Conservation (phyloP, 2,888 invertebrate species). For the Hypena proboscidalis region DNA sequence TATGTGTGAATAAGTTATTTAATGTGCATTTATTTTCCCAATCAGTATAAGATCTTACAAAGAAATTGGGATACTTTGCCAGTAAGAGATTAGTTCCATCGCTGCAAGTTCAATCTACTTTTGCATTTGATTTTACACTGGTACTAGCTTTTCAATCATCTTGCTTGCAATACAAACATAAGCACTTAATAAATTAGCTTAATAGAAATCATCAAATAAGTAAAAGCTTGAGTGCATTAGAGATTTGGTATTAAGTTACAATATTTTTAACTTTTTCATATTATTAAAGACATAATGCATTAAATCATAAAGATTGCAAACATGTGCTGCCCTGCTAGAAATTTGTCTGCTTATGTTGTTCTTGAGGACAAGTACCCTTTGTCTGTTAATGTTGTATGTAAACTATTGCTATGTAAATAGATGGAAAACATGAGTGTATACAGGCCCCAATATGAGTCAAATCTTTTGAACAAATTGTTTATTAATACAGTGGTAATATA, state of each 20-base stretch:
- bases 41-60: slow-evolving; percentile 35
- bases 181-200: slow-evolving; percentile 54
- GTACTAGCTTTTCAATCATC: slow-evolving; percentile 60
- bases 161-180: slow-evolving; percentile 68
- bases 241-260: slow-evolving; percentile 45
- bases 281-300: slow-evolving; percentile 17
- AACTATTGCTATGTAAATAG: slow-evolving; percentile 53
- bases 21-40: slow-evolving; percentile 41
- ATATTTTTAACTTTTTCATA: slow-evolving; percentile 24
- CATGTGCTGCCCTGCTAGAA: slow-evolving; percentile 8
- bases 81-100: slow-evolving; percentile 35
- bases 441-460: slow-evolving; percentile 37
- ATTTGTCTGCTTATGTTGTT: slow-evolving; percentile 14
- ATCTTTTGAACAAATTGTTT: slow-evolving; percentile 47
- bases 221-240: slow-evolving; percentile 44
- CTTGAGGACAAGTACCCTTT: slow-evolving; percentile 31
- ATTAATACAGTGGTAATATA: slow-evolving; percentile 26
- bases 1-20: slow-evolving; percentile 41
- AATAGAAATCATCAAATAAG: slow-evolving; percentile 43
- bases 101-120: slow-evolving; percentile 58
- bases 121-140: slow-evolving; percentile 52
- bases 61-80: slow-evolving; percentile 24
- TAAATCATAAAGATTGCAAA: slow-evolving; percentile 20
- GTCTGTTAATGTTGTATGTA: slow-evolving; percentile 43
- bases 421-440: slow-evolving; percentile 37